These are phyloP conservation scores for Pristionchus mayeri DNA, from an alignment of 2,888 invertebrate genomes.

Conservation along the genomic window DNA sequence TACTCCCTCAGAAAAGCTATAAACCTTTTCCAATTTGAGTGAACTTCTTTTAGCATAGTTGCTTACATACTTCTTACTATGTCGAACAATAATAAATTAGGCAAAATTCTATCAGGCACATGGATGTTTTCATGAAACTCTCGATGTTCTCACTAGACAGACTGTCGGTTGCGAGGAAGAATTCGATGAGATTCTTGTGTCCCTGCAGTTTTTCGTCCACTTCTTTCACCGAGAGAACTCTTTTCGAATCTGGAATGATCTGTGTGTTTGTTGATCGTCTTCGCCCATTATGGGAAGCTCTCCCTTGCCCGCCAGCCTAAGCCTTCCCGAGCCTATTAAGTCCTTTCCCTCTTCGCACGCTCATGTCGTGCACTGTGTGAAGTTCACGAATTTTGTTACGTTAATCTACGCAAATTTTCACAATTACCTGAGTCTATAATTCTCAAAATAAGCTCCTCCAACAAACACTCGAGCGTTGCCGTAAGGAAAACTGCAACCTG, in stretches of 20 bases:
- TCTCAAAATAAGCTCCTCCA: conserved; percentile 86
- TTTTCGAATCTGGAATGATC: conserved; percentile 29
- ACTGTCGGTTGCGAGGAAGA: conserved; percentile 44
- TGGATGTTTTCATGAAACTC: background rate
- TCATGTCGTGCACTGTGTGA: background rate
- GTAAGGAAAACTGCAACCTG: conserved; percentile 91
- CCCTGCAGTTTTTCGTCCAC: conserved; percentile 49
- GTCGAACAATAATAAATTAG: too few relatives aligned
- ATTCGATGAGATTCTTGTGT: conserved; percentile 48
- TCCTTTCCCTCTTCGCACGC: conserved; percentile 14
- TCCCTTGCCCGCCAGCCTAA: conserved; percentile 25
- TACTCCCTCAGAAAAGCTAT: too few relatives aligned
- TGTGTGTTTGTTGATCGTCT: conserved; percentile 24
- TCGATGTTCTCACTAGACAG: background rate
- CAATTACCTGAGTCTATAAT: conserved; percentile 51
- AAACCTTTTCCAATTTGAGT: too few relatives aligned
- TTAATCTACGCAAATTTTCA: too few relatives aligned
- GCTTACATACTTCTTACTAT: too few relatives aligned
- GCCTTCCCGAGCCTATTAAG: conserved; percentile 1
- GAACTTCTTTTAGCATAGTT: too few relatives aligned
- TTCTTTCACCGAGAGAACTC: conserved; percentile 48
- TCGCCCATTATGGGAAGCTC: conserved; percentile 12
- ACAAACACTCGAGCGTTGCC: conserved; percentile 89
- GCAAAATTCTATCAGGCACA: too few relatives aligned
- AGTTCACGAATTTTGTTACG: too few relatives aligned